These are phyloP conservation scores for Micromesistius poutassou DNA, from an alignment of 2,797 vertebrate species.

Conservation along the genomic window DNA sequence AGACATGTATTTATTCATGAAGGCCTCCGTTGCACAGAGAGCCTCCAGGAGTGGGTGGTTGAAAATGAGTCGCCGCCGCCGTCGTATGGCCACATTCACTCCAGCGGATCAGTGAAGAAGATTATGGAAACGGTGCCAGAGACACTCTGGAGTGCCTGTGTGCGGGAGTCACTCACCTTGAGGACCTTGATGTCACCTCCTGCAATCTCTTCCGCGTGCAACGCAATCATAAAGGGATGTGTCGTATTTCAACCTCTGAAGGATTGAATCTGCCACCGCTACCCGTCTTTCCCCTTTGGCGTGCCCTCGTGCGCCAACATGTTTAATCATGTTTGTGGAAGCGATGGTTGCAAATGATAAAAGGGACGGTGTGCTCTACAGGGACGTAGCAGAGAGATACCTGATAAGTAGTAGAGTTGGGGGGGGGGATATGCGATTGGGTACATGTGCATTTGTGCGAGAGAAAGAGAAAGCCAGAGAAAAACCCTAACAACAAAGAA, in stretches of 20 bases:
- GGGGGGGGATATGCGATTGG: neutral
- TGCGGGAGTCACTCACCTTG: neutral
- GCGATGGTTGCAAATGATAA: neutral
- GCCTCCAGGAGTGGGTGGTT: constrained; percentile 40
- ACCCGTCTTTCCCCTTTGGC: too few relatives aligned
- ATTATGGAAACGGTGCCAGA: constrained; percentile 54
- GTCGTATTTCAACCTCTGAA: neutral
- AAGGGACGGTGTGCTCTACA: neutral
- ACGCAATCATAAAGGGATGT: neutral
- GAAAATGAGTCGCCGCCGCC: constrained; percentile 30
- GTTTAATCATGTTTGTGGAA: neutral
- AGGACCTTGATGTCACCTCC: neutral
- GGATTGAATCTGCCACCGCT: neutral
- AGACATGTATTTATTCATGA: constrained; percentile 61
- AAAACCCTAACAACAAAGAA: constrained; percentile 32
- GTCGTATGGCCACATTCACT: constrained; percentile 28
- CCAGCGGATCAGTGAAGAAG: constrained; percentile 40
- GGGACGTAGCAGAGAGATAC: neutral
- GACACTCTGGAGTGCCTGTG: constrained; percentile 20
- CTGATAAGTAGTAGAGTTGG: neutral
- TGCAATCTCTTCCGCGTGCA: neutral
- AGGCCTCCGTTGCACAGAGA: constrained; percentile 42
- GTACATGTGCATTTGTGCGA: constrained; percentile 11
- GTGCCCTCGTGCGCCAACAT: neutral
- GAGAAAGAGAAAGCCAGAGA: constrained; percentile 9